A percentile compares a stretch with the other conserved stretches of the same genome.
Conservation (phyloP, 2,888 invertebrate species). For the Netelia virgata region DNA sequence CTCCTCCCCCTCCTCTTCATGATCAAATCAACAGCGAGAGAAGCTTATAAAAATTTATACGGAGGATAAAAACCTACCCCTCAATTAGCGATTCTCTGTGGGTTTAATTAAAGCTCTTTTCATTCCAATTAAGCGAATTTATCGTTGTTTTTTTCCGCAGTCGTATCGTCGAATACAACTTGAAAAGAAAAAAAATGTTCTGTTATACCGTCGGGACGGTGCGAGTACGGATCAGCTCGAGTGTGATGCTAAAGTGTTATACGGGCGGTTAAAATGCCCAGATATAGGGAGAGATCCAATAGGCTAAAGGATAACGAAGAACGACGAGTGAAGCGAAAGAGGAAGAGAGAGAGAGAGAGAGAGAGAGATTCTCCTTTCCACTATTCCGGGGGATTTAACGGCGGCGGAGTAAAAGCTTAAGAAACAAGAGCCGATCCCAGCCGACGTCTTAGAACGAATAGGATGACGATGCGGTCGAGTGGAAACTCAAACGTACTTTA, state of each 20-base stretch:
- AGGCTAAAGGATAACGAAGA: conserved; percentile 6
- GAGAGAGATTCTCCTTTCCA: background rate
- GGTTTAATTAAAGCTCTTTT: conserved; percentile 10
- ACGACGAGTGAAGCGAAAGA: background rate
- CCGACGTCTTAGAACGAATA: conserved; percentile 20
- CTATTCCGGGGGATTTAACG: conserved; percentile 36
- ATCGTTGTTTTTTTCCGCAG: background rate
- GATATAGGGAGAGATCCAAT: background rate
- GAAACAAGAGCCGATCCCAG: conserved; percentile 41
- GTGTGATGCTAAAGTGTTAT: conserved; percentile 31
- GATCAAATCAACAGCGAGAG: conserved; percentile 29
- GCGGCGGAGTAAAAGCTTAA: conserved; percentile 34
- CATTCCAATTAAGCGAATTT: background rate
- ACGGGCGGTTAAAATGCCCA: background rate
- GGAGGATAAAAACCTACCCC: conserved; percentile 13
- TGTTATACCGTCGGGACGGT: background rate
- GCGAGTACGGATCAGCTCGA: conserved; percentile 4
- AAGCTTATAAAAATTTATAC: conserved; percentile 6
- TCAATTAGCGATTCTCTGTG: conserved; percentile 2
- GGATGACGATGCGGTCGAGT: conserved; percentile 33
- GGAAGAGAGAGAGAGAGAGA: background rate
- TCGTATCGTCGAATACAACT: background rate
- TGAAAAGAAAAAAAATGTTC: conserved; percentile 3
- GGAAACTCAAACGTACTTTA: conserved; percentile 32
- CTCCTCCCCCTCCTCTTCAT: background rate